Evolutionary conservation across 2,113 vertebrate species (phyloP), one percentile per base, ranked within the genome.

Genomic region (Hippopotamus amphibius): DNA sequence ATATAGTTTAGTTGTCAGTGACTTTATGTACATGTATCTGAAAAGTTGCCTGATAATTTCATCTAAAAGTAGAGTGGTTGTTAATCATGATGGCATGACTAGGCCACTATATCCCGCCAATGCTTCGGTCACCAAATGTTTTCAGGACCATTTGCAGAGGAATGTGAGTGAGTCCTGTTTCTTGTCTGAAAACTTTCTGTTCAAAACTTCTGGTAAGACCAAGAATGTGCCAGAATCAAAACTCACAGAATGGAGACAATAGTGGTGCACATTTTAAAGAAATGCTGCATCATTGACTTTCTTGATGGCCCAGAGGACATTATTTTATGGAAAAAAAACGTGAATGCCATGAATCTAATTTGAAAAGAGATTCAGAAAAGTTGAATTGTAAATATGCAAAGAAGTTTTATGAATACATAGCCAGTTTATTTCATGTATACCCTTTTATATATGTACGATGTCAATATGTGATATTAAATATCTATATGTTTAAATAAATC

Each of bases 361-460:
- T 91, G 65, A 84, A 96, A 81, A 68, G 50, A 90, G 19, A 14
- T 66, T 93, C 22, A 92, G 50, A 91, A 57, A 96, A 93, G 30
- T 59, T 85, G 30, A 88, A 93, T 33, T 89, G 61, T 81, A 68
- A 85, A 63, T 61, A 89, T 86, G 14, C 74, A 33, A 69, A 59
- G 22, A 71, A 80, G 43, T 93, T 88, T 86, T 86, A 92, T 14
- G 41, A 84, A 86, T 68, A 79, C 17, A 79, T 93, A 79, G 63
- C 28, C 77, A 68, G 66, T 79, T 94, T 97, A 82, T 83, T 95
- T 53, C 11, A 65, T 28, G 6, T 59, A 17, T 61, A 15, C 6
- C 5, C 11, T 65, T 74, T 69, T 16, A n/a, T 48, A 21, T n/a
- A 43, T 57, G 11, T 37, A 72, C 2, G 48, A 41, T 84, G 43